Conservation (phyloP, 2,113 vertebrate species). For the Ptychochromis oligacanthus region DNA sequence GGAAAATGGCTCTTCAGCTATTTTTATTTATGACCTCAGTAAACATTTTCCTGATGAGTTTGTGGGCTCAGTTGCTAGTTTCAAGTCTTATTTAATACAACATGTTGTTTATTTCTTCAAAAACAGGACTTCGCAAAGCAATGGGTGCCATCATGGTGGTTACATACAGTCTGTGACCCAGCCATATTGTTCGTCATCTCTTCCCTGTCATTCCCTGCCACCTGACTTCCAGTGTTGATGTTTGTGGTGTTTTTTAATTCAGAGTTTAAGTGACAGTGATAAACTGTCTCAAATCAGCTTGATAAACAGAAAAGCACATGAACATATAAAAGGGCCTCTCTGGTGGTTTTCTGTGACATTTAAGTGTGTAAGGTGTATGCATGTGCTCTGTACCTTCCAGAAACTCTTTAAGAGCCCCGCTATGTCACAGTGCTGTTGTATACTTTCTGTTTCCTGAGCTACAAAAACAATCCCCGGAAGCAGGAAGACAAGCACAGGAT, state of each 20-base stretch:
- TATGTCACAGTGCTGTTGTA: neutral
- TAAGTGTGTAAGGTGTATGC: neutral
- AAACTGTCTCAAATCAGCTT: neutral
- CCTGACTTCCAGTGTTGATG: neutral
- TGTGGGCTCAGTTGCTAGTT: neutral
- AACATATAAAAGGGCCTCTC: rapidly evolving
- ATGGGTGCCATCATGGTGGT: neutral
- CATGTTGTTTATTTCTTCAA: neutral
- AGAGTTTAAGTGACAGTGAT: neutral
- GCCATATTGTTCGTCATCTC: neutral
- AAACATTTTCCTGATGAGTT: neutral
- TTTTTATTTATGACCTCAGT: neutral
- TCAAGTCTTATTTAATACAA: neutral
- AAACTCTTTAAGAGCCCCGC: neutral
- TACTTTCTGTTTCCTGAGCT: neutral
- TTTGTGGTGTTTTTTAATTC: neutral
- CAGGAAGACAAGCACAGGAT: conserved; percentile 7
- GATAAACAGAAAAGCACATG: neutral
- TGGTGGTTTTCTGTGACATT: neutral
- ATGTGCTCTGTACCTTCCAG: neutral
- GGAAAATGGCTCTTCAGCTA: neutral
- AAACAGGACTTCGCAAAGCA: neutral
- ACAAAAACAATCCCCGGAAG: neutral
- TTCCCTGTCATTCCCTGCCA: neutral
- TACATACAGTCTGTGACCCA: neutral